phyloP scores from a whole-genome alignment of 1,140 invertebrate genomes.

The Pteromalus puparum region DNA sequence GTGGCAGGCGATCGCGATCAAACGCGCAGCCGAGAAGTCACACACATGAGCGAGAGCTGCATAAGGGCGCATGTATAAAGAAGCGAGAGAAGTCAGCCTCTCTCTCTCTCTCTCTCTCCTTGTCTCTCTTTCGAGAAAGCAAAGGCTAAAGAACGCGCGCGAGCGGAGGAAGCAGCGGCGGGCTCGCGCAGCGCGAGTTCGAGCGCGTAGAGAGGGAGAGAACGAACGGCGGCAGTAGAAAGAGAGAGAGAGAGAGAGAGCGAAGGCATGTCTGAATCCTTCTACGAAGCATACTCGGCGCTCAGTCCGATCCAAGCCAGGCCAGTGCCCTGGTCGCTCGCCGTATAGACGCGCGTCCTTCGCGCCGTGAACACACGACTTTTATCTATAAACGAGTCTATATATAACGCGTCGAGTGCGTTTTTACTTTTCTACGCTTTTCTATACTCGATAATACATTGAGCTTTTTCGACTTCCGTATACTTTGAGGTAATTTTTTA shows the following conservation, averaged over 20 bases:
- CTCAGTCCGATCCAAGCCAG: constrained; percentile 69
- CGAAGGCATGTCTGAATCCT: constrained; percentile 66
- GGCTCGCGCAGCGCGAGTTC: not conserved
- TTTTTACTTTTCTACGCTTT: not conserved
- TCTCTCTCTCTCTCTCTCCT: not conserved
- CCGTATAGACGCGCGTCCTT: constrained; percentile 20
- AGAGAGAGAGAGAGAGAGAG: constrained; percentile 25
- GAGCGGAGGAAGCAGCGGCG: constrained; percentile 5
- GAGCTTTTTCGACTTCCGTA: not conserved
- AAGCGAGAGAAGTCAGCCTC: not conserved
- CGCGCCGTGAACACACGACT: constrained; percentile 35
- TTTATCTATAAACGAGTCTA: too few relatives aligned
- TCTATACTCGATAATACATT: not conserved
- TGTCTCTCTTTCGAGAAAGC: not conserved
- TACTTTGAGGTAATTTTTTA: too few relatives aligned
- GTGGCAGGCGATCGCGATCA: constrained; percentile 52
- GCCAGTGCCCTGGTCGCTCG: constrained; percentile 61
- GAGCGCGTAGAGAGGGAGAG: constrained; percentile 45
- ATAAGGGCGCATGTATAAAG: not conserved
- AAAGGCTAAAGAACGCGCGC: constrained; percentile 55
- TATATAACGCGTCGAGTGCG: too few relatives aligned
- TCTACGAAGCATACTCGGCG: constrained; percentile 57
- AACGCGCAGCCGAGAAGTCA: constrained; percentile 32
- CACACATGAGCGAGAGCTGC: constrained; percentile 42
- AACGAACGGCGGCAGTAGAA: not conserved